Evolutionary conservation across 1,140 invertebrate genomes (phyloP).

Genomic region (Halictus rubicundus): DNA sequence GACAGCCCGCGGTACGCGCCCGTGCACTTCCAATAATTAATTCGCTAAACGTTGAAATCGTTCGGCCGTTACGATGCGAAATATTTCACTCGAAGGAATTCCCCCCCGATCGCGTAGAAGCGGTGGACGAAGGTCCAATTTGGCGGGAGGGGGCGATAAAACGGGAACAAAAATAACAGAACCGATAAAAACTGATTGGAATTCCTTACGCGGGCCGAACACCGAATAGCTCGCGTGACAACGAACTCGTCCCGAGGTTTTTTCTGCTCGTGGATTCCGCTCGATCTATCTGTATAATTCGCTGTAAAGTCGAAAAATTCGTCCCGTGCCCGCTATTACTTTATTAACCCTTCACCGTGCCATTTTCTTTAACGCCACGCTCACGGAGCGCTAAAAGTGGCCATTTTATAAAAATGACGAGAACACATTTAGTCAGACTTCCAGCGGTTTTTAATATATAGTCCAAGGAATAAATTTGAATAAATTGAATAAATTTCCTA

Average conservation of each 20-base stretch:
- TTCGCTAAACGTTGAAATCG: slow-evolving; percentile 43
- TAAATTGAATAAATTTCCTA: too few species aligned
- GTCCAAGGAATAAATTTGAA: too few species aligned
- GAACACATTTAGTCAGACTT: too few species aligned
- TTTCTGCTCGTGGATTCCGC: too few species aligned
- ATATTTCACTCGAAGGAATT: slow-evolving; percentile 17
- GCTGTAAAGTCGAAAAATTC: background rate
- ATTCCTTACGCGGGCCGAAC: background rate
- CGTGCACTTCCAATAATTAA: slow-evolving; percentile 44
- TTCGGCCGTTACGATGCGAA: slow-evolving; percentile 31
- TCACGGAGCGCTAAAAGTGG: too few species aligned
- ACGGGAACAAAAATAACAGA: background rate
- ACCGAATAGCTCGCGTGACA: slow-evolving; percentile 14
- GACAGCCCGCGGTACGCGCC: background rate
- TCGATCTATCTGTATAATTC: background rate
- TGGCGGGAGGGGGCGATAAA: too few species aligned
- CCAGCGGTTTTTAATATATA: too few species aligned
- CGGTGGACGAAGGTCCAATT: too few species aligned
- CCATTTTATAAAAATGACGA: too few species aligned
- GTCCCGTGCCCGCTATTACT: background rate
- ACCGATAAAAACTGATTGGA: slow-evolving; percentile 8
- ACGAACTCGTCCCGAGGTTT: background rate
- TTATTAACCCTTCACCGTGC: too few species aligned
- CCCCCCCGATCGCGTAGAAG: background rate
- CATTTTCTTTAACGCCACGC: too few species aligned